These are phyloP conservation scores for Branchinecta lindahli DNA, from an alignment of 1,140 invertebrate species.

Conservation along the genomic window DNA sequence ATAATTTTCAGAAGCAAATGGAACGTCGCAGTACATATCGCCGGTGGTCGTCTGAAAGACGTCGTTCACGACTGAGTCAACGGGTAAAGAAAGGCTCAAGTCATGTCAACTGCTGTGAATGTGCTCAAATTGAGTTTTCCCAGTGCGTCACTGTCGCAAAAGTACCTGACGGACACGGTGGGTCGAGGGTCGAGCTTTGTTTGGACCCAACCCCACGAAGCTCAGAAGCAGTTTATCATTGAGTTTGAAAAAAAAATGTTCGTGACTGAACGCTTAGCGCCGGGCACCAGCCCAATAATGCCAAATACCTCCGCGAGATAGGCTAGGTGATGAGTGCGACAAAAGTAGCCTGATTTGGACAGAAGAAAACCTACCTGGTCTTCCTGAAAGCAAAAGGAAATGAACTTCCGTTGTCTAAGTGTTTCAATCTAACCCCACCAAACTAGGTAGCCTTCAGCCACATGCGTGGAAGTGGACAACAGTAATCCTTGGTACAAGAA, in stretches of 20 bases:
- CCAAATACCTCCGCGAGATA: too few relatives aligned
- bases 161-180: not conserved
- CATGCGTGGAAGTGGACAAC: too few relatives aligned
- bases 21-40: not conserved
- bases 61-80: not conserved
- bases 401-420: too few relatives aligned
- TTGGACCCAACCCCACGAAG: not conserved
- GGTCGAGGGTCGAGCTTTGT: not conserved
- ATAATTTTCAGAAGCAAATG: not conserved
- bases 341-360: too few relatives aligned
- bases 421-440: too few relatives aligned
- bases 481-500: too few relatives aligned
- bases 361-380: too few relatives aligned
- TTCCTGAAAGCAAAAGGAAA: too few relatives aligned
- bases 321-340: too few relatives aligned
- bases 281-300: too few relatives aligned
- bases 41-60: slow-evolving; percentile 7
- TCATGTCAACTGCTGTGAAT: slow-evolving; percentile 4
- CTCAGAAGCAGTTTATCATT: not conserved
- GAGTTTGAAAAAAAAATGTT: not conserved
- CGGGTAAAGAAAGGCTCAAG: not conserved
- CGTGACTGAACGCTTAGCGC: too few relatives aligned
- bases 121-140: not conserved
- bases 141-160: slow-evolving; percentile 2
- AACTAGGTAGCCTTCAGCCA: too few relatives aligned